Evolutionary conservation across 2,888 invertebrate species (phyloP), one percentile per base, ranked within the genome.

Genomic region (Agonopterix alstromeriana): DNA sequence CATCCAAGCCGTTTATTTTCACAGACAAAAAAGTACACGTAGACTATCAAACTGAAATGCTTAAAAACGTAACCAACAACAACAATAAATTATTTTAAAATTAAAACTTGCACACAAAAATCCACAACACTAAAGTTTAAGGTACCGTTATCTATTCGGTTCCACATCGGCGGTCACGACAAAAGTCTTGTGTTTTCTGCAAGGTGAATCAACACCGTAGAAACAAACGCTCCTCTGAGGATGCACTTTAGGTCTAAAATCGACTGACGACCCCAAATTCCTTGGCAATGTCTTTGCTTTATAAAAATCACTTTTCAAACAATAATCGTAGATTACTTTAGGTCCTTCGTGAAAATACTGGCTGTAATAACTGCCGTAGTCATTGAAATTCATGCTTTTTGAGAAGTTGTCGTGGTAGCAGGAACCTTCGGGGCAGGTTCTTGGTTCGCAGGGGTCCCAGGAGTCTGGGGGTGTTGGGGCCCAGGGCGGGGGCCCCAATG

Each of bases 401-500:
- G 82, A 73, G 54, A 74, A 65, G 14, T 66, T 56, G 51, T 80
- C 77, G 44, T 65, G 65, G 38, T 57, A 54, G 49, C 73, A 71
- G 52, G 69, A 73, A 0, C 86, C 85, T 54, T 85, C 86, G 8
- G 86, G 86, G 46, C 85, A 67, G 27, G 72, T 63, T 9, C 77
- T 62, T 2, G 76, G 74, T 54, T 78, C 51, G 45, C 53, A 54
- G 51, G 63, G 67, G 27, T 56, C 55, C 78, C 81, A 81, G 56
- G 66, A 63, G 49, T 68, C 69, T 7, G 86, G 85, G 17, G 86
- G 84, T 3, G 54, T 83, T 66, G 86, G 86, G 77, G 85, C 87
- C 87, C 87, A 84, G 48, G 82, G 82, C 1, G 79, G 68, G 77
- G 83, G 86, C 86, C 88, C 87, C 87, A 73, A 63, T 53, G 82